phyloP scores from a whole-genome alignment of 2,888 invertebrate species.

The Andrena trimmerana region DNA sequence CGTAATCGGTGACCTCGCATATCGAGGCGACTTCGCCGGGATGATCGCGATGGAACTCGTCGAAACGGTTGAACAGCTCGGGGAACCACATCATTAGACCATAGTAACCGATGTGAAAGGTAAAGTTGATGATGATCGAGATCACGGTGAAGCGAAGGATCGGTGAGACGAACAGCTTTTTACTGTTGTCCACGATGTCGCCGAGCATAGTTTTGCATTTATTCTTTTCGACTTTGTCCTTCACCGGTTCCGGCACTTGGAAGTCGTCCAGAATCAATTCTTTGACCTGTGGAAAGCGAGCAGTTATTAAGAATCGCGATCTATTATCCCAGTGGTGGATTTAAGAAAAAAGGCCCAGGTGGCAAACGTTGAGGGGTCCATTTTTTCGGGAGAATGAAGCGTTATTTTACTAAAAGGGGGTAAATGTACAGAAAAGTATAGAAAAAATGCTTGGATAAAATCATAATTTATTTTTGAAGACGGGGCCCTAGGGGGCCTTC shows the following conservation, averaged over 20 bases:
- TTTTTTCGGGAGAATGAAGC: no score
- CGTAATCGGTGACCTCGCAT: constrained; percentile 92
- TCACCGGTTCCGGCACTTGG: constrained; percentile 75
- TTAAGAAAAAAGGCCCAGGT: no score
- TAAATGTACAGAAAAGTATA: no score
- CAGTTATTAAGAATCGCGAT: not conserved
- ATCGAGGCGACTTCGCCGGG: constrained; percentile 87
- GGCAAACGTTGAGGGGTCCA: no score
- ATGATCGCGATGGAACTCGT: constrained; percentile 90
- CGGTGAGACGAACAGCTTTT: constrained; percentile 92
- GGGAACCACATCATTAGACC: constrained; percentile 99
- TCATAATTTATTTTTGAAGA: no score
- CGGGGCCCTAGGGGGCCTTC: no score
- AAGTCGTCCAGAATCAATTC: constrained; percentile 83
- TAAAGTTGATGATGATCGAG: constrained; percentile 95
- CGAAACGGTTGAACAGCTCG: constrained; percentile 96
- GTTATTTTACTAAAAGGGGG: no score
- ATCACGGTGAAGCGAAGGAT: constrained; percentile 93
- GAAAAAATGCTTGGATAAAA: no score
- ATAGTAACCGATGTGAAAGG: constrained; percentile 97
- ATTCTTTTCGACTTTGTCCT: constrained; percentile 82
- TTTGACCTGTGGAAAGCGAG: constrained; percentile 78
- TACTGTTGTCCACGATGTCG: constrained; percentile 93
- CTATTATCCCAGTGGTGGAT: no score
- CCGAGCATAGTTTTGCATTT: constrained; percentile 91